Percentiles rank a stretch among this genome's conserved stretches.
These are phyloP conservation scores for Pyralis farinalis DNA, from an alignment of 2,888 invertebrate species.

Conservation along the genomic window DNA sequence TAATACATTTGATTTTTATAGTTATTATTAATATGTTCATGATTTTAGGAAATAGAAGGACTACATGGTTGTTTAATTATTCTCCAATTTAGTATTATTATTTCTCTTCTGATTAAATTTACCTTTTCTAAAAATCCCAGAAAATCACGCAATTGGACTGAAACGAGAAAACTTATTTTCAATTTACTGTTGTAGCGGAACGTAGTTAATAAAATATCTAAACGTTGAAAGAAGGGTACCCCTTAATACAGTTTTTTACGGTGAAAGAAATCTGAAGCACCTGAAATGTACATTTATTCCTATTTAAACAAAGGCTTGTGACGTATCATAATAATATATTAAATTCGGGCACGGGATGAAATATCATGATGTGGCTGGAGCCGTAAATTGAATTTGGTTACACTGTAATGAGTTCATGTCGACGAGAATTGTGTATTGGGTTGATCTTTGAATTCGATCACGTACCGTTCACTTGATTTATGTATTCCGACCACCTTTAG, in stretches of 20 bases:
- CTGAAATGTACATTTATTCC: conserved; percentile 29
- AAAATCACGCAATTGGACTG: too few relatives aligned
- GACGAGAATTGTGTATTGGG: conserved; percentile 59
- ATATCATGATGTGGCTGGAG: conserved; percentile 66
- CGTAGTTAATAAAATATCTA: background rate
- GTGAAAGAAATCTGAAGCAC: background rate
- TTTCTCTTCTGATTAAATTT: too few relatives aligned
- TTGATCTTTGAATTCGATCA: conserved; percentile 75
- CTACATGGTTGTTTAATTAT: too few relatives aligned
- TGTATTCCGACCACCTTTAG: conserved; percentile 68
- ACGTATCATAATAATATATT: conserved; percentile 44
- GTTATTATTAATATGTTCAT: too few relatives aligned
- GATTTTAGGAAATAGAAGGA: too few relatives aligned
- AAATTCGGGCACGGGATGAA: conserved; percentile 51
- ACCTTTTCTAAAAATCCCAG: too few relatives aligned
- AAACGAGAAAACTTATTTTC: too few relatives aligned
- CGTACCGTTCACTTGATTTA: conserved; percentile 71
- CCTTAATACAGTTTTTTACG: too few relatives aligned
- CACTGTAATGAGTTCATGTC: conserved; percentile 74
- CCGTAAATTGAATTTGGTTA: conserved; percentile 75
- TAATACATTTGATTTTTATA: too few relatives aligned
- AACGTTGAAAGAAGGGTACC: too few relatives aligned
- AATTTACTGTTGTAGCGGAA: background rate
- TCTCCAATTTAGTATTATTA: too few relatives aligned
- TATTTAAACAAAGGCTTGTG: conserved; percentile 41